Evolutionary conservation across 2,113 vertebrate species (phyloP), one percentile per base, ranked within the genome.

Genomic region (Seriola quinqueradiata): DNA sequence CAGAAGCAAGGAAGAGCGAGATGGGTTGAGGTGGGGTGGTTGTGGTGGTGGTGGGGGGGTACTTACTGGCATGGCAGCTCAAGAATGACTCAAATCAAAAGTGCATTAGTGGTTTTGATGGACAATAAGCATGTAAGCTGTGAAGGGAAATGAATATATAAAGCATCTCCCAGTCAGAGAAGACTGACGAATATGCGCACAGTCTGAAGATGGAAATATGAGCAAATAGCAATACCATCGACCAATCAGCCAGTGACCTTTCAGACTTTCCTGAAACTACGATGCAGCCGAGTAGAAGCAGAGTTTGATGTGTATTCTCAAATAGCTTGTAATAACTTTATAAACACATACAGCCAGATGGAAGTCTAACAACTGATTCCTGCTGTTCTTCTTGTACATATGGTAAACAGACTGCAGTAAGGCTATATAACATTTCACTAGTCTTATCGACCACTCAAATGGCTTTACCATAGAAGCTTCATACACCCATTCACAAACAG

Each of bases 31-130:
- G 3, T 6, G 44, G 55, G 64, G n/a, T 28, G 28, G 28, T 14
- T 6, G 21, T 28, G 60, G 19, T 21, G 52, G 60, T 9, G 36
- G 14, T n/a, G n/a, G 25, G 28, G 57, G 14, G 50, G 40, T 82
- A 69, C 79, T 84, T 88, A 72, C 69, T 55, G 86, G 64, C 81
- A 83, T 34, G 54, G 60, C 64, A 75, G 75, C 81, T 89, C 85
- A 84, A 55, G 73, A 70, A 86, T 70, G 83, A 90, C 82, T 87
- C 70, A 75, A 83, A 90, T 90, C 75, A 84, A 88, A 93, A 83
- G 79, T 90, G 77, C 81, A 90, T 89, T 85, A 91, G 74, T 60
- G 38, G 50, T 19, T 88, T 75, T 87, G 75, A 93, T 84, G 81
- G 83, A 82, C 81, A 86, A 78, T 77, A 63, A 68, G 86, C 60